Evolutionary conservation across 1,140 invertebrate genomes (phyloP).

Genomic region (Battus philenor): DNA sequence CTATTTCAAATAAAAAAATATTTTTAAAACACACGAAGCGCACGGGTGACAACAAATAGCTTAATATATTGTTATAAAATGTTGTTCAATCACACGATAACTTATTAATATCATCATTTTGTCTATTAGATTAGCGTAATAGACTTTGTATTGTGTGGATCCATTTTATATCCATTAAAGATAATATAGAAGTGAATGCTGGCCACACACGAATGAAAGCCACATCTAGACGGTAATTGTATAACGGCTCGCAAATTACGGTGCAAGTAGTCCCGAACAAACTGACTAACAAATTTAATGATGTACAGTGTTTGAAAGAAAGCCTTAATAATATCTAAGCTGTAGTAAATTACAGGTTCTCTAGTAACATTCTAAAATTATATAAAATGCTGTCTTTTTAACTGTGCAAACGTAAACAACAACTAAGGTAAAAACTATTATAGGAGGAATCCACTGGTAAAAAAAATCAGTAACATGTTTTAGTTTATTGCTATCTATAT

Average conservation of each 20-base stretch:
- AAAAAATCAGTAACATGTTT: too few species aligned
- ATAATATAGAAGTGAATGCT: not conserved
- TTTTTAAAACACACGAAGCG: not conserved
- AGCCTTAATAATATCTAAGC: conserved; percentile 1
- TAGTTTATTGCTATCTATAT: too few species aligned
- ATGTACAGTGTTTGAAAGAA: conserved; percentile 9
- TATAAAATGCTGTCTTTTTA: too few species aligned
- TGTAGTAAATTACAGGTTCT: too few species aligned
- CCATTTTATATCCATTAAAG: not conserved
- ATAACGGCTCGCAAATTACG: conserved; percentile 12
- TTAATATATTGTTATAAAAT: not conserved
- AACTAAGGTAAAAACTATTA: too few species aligned
- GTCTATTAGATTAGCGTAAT: too few species aligned
- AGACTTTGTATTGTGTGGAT: too few species aligned
- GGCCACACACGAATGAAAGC: conserved; percentile 11
- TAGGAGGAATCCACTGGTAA: too few species aligned
- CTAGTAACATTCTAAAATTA: too few species aligned
- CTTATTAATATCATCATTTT: not conserved
- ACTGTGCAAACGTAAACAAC: too few species aligned
- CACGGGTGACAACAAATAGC: not conserved
- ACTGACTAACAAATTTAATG: conserved; percentile 2
- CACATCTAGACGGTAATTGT: conserved; percentile 9
- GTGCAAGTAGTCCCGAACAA: not conserved
- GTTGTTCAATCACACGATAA: not conserved
- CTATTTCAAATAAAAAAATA: not conserved